These are phyloP conservation scores for Laticauda colubrina DNA, from an alignment of 2,113 vertebrate species.

Conservation along the genomic window DNA sequence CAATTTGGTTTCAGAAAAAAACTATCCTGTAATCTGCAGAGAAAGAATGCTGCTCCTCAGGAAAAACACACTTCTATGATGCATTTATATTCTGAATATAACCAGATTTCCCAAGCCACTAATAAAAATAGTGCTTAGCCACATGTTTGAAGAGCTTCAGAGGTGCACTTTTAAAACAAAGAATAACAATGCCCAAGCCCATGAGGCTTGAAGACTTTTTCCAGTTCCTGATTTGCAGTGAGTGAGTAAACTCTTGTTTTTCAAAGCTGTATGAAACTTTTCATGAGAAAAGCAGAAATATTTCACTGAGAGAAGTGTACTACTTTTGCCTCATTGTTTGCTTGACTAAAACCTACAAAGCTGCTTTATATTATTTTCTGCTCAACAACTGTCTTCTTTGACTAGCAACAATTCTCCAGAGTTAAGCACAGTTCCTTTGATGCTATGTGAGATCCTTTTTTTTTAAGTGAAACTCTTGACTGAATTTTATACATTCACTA, in stretches of 20 bases:
- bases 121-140: neutral
- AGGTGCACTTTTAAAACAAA: neutral
- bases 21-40: neutral
- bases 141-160: neutral
- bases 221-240: accelerated
- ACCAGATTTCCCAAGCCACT: slow-evolving; percentile 1
- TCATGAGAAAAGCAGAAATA: neutral
- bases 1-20: no score
- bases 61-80: neutral
- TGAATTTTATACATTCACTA: neutral
- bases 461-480: neutral
- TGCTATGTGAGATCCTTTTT: neutral
- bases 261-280: neutral
- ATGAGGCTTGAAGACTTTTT: neutral
- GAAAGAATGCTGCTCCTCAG: accelerated
- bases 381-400: neutral
- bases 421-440: neutral
- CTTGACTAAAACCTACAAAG: neutral
- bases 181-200: neutral
- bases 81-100: accelerated
- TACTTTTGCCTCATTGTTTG: neutral
- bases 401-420: neutral
- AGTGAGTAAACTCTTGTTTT: accelerated
- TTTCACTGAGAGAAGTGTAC: neutral
- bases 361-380: neutral